Conservation (phyloP, 2,888 invertebrate species). For the Terebella lapidaria region DNA sequence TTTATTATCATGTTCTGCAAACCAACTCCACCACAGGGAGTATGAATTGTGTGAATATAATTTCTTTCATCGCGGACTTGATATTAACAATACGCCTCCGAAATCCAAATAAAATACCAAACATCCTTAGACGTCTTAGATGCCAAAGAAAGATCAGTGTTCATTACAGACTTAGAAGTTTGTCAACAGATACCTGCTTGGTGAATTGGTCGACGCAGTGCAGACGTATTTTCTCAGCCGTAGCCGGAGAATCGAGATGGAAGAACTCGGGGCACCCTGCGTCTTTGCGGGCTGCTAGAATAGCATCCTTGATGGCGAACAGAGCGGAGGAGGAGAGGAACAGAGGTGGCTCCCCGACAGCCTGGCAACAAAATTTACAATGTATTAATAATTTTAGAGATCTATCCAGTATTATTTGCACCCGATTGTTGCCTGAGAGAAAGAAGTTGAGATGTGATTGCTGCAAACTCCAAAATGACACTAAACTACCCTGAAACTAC, state of each 20-base stretch:
- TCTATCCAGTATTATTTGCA: background rate
- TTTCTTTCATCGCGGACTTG: too few relatives aligned
- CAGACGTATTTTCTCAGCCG: slow-evolving; percentile 81
- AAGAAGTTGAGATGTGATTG: background rate
- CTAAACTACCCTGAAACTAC: too few relatives aligned
- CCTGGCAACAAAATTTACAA: slow-evolving; percentile 59
- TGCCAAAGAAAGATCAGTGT: too few relatives aligned
- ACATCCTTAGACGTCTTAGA: too few relatives aligned
- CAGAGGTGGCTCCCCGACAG: slow-evolving; percentile 91
- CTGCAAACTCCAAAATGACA: too few relatives aligned
- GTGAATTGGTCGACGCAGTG: slow-evolving; percentile 82
- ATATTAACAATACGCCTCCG: too few relatives aligned
- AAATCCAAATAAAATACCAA: too few relatives aligned
- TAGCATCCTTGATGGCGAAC: slow-evolving; percentile 81
- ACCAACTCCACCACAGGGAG: too few relatives aligned
- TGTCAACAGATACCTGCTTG: slow-evolving; percentile 61
- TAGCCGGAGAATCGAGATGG: slow-evolving; percentile 73
- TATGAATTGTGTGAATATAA: too few relatives aligned
- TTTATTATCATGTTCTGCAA: too few relatives aligned
- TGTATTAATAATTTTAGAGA: background rate
- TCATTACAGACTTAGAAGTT: background rate
- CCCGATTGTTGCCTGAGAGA: background rate
- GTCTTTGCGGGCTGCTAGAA: slow-evolving; percentile 72
- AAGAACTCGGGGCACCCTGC: slow-evolving; percentile 64
- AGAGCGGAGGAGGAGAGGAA: slow-evolving; percentile 82